Evolutionary conservation across 2,113 vertebrate species (phyloP), one percentile per base, ranked within the genome.

Genomic region (Benitochromis conjunctus): DNA sequence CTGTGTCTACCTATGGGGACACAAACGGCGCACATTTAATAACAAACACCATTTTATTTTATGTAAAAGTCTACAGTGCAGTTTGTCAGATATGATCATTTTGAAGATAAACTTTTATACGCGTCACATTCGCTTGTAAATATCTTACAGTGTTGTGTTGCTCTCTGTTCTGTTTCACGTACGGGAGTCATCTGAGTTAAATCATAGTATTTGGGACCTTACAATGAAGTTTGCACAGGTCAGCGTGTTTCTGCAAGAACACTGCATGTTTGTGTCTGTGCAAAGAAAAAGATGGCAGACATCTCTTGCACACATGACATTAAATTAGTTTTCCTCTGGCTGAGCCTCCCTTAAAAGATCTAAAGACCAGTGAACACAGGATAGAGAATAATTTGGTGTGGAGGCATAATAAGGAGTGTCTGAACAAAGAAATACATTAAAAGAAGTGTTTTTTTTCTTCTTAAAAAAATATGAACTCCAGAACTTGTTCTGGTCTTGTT

Each of bases 381-480:
- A 84, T 48, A 77, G 12, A 38, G 66, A 89, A 57, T 41, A 54
- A 78, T 71, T 76, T 82, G 66, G 81, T 74, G 53, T 80, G 55
- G 62, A 51, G 78, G 78, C 6, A 46, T 12, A 83, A 36, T 21
- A 84, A 81, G 58, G 10, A 31, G 18, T 13, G 9, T 82, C 19
- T 83, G 62, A 91, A 87, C 82, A 54, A 82, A 43, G 62, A 18
- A 43, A 80, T 18, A 85, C 10, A 87, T 80, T 31, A 16, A 16
- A 71, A 46, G 0, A 46, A 10, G 5, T 34, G 12, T 2, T 16
- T 19, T 36, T 62, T 55, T 58, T 31, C 29, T 31, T 41, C 8
- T 10, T 4, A 26, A 71, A 71, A 71, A 18, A 16, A 26, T 11
- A 62, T 36, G 58, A 1, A 66, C 0, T 69, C n/a, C n/a, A 1